phyloP scores from a whole-genome alignment of 2,888 invertebrate species.

The Tupiocoris notatus region DNA sequence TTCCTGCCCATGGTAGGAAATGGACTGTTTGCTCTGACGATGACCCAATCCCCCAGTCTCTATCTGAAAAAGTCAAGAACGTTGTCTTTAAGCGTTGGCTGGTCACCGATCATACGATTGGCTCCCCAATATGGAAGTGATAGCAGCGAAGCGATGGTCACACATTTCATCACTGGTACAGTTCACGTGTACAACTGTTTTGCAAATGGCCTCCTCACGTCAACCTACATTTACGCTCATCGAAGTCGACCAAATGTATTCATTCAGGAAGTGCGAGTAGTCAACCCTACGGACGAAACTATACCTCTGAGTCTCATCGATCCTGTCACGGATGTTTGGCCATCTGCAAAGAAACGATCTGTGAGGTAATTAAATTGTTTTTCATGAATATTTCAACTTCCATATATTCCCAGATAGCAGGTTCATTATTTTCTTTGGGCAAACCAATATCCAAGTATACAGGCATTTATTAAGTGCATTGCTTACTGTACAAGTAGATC shows the following conservation, averaged over 20 bases:
- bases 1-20: constrained; percentile 75
- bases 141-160: constrained; percentile 66
- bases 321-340: constrained; percentile 63
- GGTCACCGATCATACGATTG: constrained; percentile 62
- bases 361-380: neutral
- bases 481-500: too few species aligned
- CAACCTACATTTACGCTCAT: constrained; percentile 75
- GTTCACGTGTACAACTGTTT: constrained; percentile 66
- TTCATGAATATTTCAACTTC: too few species aligned
- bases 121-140: constrained; percentile 58
- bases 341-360: constrained; percentile 54
- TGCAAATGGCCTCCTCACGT: constrained; percentile 62
- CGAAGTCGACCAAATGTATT: constrained; percentile 73
- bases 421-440: too few species aligned
- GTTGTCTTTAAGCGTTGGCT: constrained; percentile 64
- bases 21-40: constrained; percentile 66
- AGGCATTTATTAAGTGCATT: too few species aligned
- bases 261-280: constrained; percentile 75
- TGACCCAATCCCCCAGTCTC: constrained; percentile 58
- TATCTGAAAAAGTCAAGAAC: constrained; percentile 68
- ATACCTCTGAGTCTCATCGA: constrained; percentile 63
- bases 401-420: too few species aligned
- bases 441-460: too few species aligned
- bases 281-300: constrained; percentile 66
- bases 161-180: constrained; percentile 57